phyloP scores from a whole-genome alignment of 2,888 invertebrate species.

The Oxyscelio sp. region DNA sequence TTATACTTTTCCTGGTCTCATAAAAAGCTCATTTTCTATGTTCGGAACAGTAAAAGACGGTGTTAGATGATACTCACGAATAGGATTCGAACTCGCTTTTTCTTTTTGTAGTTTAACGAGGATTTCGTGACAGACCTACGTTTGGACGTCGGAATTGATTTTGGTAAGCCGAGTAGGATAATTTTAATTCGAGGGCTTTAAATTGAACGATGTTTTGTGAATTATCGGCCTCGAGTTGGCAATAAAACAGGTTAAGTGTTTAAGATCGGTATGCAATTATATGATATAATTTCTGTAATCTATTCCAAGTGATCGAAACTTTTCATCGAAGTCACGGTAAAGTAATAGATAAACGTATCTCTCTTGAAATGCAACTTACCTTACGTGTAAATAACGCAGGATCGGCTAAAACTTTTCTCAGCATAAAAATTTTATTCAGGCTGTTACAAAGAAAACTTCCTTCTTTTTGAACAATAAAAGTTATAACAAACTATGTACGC shows the following conservation, averaged over 20 bases:
- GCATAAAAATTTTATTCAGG: too few relatives aligned
- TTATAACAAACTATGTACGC: too few relatives aligned
- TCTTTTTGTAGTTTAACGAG: slow-evolving; percentile 57
- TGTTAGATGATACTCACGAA: slow-evolving; percentile 24
- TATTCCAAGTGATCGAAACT: too few relatives aligned
- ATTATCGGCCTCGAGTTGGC: slow-evolving; percentile 27
- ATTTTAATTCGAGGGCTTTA: slow-evolving; percentile 43
- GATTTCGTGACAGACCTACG: slow-evolving; percentile 49
- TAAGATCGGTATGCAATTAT: slow-evolving; percentile 42
- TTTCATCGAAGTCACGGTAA: too few relatives aligned
- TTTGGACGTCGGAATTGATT: slow-evolving; percentile 57
- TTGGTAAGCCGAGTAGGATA: slow-evolving; percentile 58
- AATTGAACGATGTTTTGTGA: slow-evolving; percentile 51
- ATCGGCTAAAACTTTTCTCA: background rate
- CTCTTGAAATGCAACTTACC: slow-evolving; percentile 39
- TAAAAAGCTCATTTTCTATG: slow-evolving; percentile 16
- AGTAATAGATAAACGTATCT: slow-evolving; percentile 9
- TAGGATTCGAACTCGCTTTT: slow-evolving; percentile 15
- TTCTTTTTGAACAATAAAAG: too few relatives aligned
- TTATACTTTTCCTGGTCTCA: background rate
- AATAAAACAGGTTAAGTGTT: slow-evolving; percentile 57
- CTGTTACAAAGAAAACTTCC: too few relatives aligned
- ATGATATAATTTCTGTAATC: too few relatives aligned
- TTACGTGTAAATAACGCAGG: background rate
- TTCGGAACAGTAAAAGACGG: slow-evolving; percentile 6